Evolutionary conservation across 1,140 invertebrate species (phyloP), one percentile per base, ranked within the genome.

Genomic region (Caenorhabditis briggsae): DNA sequence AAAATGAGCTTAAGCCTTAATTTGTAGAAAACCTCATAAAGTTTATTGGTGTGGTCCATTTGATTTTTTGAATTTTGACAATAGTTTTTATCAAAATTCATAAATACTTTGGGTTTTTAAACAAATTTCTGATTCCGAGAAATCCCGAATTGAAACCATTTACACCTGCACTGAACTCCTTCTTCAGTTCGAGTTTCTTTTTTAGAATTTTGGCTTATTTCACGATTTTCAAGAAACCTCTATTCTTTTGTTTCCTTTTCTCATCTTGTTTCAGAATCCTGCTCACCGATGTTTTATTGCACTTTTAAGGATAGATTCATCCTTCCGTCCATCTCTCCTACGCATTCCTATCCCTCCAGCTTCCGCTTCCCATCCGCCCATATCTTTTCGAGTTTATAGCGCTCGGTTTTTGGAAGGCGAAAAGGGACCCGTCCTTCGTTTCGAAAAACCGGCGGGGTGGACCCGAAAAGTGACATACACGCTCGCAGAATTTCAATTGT

Each of bases 371-470:
- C 41, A 11, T 78, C 16, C 50, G 50, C 16, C 43, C 14, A 78
- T 70, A 70, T 43, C 64, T 70, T 70, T 70, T 70, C 41, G 70
- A 78, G 70, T 50, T 78, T 78, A 78, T 78, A n/a, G 65, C 41
- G 43, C 70, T 78, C 70, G 70, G 48, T 78, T 78, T 78, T 3
- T 46, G 11, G 59, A 3, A 33, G 33, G 33, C 33, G 33, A 33
- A 33, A 33, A 33, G 56, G 56, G 14, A 7, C 18, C 56, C 12
- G 11, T 61, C 46, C 70, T 16, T 53, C 11, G 43, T 53, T 46
- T 20, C 43, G 14, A 11, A 78, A 61, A 78, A 78, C 50, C n/a
- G 70, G 33, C 46, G 48, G 70, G 53, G 70, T 78, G 70, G 70
- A 2, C 50, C 16, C 46, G 41, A n/a, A 78, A 78, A 78, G 70